These are phyloP conservation scores for Lutraria rhynchaena DNA, from an alignment of 1,140 invertebrate species.

Conservation along the genomic window DNA sequence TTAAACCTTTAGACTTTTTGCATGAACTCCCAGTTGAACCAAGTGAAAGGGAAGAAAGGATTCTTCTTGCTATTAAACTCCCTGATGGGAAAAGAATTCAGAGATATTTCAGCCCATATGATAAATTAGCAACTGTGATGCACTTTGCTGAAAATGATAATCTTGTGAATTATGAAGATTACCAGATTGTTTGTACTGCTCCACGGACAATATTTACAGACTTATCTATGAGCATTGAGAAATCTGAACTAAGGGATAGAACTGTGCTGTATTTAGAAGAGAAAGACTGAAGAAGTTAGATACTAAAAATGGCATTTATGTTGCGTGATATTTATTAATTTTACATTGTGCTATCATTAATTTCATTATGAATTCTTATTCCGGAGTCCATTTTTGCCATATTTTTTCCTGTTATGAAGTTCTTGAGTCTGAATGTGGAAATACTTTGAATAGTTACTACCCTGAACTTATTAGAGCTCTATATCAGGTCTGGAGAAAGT, in stretches of 20 bases:
- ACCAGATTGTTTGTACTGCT: slow-evolving; percentile 33
- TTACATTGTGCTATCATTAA: no score
- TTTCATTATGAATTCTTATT: no score
- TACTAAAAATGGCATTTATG: no score
- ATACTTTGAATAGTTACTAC: no score
- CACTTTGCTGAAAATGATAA: slow-evolving; percentile 51
- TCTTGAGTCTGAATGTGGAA: no score
- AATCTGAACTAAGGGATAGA: slow-evolving; percentile 38
- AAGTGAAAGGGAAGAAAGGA: not conserved
- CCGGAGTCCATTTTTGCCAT: no score
- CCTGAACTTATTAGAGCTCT: no score
- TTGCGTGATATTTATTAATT: no score
- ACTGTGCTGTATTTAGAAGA: slow-evolving; percentile 51
- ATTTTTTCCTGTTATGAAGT: no score
- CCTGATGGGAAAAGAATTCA: slow-evolving; percentile 49
- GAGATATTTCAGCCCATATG: slow-evolving; percentile 37
- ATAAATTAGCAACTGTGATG: slow-evolving; percentile 25
- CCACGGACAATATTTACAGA: slow-evolving; percentile 24
- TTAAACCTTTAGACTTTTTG: slow-evolving; percentile 35
- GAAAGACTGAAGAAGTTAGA: slow-evolving; percentile 31
- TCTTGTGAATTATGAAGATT: slow-evolving; percentile 30
- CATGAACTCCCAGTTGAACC: slow-evolving; percentile 38
- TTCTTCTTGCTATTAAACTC: slow-evolving; percentile 40
- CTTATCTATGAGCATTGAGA: not conserved
- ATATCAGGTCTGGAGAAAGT: no score